Evolutionary conservation across 2,888 invertebrate genomes (phyloP), one percentile per base, ranked within the genome.

Genomic region (Torymus texanus): DNA sequence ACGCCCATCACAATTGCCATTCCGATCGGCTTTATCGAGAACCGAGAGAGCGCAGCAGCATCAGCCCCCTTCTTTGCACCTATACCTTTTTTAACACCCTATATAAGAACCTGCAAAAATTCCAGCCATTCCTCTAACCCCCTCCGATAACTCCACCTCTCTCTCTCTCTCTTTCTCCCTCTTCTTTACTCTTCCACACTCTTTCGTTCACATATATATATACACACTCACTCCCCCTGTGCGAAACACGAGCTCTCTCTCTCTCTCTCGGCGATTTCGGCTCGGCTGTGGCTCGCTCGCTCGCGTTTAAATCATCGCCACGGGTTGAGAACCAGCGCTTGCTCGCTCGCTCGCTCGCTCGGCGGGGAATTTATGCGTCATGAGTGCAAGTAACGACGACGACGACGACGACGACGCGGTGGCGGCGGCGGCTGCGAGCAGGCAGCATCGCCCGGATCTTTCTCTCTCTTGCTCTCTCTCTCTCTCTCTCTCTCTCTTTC

Each of bases 281-380:
- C 24, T 16, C 24, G n/a, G 55, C n/a, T n/a, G 18, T 16, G 51
- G 56, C 53, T 51, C 65, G 66, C 71, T n/a, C 41, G 16, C 51
- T 14, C 51, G 73, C 63, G 70, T 53, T 76, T 80, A 80, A 80
- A 80, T 80, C 76, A 80, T 80, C 73, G 63, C 41, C 66, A 53
- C 56, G 75, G 70, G 76, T 80, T 80, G 80, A 80, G 80, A 80
- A 80, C 80, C 80, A 65, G 67, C 70, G 67, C 21, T 24, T 14
- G 66, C 12, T 55, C 41, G 62, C 62, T 58, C 51, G 66, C 12
- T 55, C 41, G 62, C 62, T 58, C 51, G 59, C 73, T 41, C 51
- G 63, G 21, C 51, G 75, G 78, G 75, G 81, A 81, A 81, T 81
- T 81, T 81, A 81, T 81, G 81, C 81, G 81, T 81, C 81, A 81